These are phyloP conservation scores for Pollenia amentaria DNA, from an alignment of 2,888 invertebrate genomes.

Conservation along the genomic window DNA sequence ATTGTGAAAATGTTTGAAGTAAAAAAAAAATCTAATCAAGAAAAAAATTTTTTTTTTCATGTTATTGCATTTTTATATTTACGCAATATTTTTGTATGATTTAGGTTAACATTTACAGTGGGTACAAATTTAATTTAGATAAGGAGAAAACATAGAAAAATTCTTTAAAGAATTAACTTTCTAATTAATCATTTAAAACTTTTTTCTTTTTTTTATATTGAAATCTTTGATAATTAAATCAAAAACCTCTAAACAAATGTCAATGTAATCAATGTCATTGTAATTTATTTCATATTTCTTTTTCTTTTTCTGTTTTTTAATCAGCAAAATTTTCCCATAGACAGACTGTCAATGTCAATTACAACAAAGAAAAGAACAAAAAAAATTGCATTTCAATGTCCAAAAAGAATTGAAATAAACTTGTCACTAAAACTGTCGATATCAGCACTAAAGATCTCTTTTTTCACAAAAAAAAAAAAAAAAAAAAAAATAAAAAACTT, in stretches of 20 bases:
- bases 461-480: conserved; percentile 14
- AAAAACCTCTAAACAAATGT: conserved; percentile 45
- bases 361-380: conserved; percentile 8
- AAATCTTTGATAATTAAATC: background rate
- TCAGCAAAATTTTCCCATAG: conserved; percentile 59
- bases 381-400: conserved; percentile 67
- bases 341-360: conserved; percentile 62
- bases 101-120: no score
- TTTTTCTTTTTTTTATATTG: no score
- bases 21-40: conserved; percentile 10
- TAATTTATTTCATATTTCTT: conserved; percentile 11
- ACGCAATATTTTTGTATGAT: background rate
- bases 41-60: background rate
- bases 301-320: conserved; percentile 4
- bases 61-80: background rate
- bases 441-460: conserved; percentile 38
- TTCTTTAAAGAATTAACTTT: no score
- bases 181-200: no score
- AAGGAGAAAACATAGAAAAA: no score
- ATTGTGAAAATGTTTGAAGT: background rate
- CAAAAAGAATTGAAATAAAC: conserved; percentile 51
- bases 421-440: conserved; percentile 47
- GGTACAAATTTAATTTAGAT: no score
- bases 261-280: conserved; percentile 55
- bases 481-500: no score